Evolutionary conservation across 2,888 invertebrate genomes (phyloP).

Genomic region (Lathronympha strigana): DNA sequence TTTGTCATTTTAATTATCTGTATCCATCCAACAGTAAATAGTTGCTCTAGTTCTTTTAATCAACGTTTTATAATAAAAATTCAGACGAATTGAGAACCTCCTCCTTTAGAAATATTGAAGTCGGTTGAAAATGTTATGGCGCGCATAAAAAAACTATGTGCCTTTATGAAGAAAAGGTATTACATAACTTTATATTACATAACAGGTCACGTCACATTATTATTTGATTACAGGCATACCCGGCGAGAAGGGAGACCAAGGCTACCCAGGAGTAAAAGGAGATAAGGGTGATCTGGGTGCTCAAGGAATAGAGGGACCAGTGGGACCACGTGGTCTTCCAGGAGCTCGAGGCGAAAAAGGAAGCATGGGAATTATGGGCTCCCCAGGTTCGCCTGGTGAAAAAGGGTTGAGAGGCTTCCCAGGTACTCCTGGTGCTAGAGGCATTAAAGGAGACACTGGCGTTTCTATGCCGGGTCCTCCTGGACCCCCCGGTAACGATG

Average conservation of each 20-base stretch:
- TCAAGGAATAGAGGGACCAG: conserved; percentile 81
- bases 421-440: conserved; percentile 84
- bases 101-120: no score
- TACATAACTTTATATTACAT: no score
- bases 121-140: no score
- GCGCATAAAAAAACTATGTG: no score
- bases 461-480: conserved; percentile 87
- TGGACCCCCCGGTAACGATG: conserved; percentile 87
- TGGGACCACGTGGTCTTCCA: conserved; percentile 89
- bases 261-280: conserved; percentile 66
- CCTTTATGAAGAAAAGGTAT: no score
- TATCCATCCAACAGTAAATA: no score
- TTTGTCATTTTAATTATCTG: no score
- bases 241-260: conserved; percentile 85
- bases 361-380: conserved; percentile 89
- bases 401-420: conserved; percentile 86
- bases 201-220: no score
- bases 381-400: conserved; percentile 88
- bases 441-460: conserved; percentile 89
- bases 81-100: no score
- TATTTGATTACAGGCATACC: conserved; percentile 72
- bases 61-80: no score
- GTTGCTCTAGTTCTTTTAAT: no score
- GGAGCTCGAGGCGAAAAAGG: conserved; percentile 94
- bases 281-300: conserved; percentile 74